Conservation (phyloP, 2,113 vertebrate species). For the Callipepla californica region DNA sequence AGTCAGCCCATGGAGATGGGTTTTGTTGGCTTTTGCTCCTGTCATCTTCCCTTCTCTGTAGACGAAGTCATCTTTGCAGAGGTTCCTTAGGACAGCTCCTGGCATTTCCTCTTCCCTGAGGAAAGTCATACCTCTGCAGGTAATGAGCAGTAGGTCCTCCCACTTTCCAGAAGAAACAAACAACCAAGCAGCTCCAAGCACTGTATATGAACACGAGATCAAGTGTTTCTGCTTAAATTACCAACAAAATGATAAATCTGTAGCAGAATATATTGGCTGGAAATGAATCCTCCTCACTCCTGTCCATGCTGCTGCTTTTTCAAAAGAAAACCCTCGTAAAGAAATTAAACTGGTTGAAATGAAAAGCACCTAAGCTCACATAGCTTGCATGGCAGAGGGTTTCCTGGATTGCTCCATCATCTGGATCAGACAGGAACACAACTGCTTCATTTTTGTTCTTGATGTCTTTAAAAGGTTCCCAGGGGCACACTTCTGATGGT, state of each 20-base stretch:
- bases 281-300: background rate
- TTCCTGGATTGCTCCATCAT: background rate
- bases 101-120: background rate
- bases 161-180: background rate
- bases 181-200: background rate
- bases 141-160: background rate
- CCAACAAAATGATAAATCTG: constrained; percentile 56
- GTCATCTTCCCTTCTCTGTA: background rate
- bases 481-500: background rate
- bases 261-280: constrained; percentile 50
- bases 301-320: constrained; percentile 15
- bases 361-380: constrained; percentile 8
- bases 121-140: too few species aligned
- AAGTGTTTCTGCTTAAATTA: constrained; percentile 54
- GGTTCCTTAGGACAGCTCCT: background rate
- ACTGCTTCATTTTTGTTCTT: background rate
- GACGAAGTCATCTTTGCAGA: background rate
- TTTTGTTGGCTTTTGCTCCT: background rate
- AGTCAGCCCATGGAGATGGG: background rate
- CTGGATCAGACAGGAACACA: background rate
- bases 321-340: constrained; percentile 49
- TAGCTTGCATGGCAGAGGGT: background rate
- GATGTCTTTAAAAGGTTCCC: constrained; percentile 6
- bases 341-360: constrained; percentile 51
- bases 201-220: background rate